phyloP scores from a whole-genome alignment of 2,888 invertebrate species.

The Ephialtes manifestator region DNA sequence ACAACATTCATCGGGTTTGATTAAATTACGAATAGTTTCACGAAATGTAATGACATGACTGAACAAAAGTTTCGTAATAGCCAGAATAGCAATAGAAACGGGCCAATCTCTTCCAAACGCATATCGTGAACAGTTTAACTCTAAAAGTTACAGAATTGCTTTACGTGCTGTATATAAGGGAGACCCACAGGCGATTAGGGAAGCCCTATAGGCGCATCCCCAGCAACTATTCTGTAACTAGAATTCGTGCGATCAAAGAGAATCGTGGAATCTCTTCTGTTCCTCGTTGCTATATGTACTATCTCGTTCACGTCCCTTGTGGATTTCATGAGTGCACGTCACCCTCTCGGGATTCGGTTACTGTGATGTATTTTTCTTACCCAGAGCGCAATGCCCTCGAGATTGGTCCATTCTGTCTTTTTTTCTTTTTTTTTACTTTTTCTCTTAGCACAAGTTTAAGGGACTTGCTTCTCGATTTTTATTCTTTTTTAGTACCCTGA shows the following conservation, averaged over 20 bases:
- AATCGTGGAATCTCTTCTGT: conserved; percentile 28
- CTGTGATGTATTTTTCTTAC: conserved; percentile 53
- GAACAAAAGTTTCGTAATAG: neutral
- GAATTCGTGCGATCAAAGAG: conserved; percentile 49
- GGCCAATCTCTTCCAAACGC: conserved; percentile 10
- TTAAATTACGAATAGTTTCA: neutral
- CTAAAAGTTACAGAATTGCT: conserved; percentile 14
- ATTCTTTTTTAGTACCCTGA: neutral
- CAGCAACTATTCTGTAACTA: conserved; percentile 14
- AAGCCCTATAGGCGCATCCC: neutral
- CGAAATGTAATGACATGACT: neutral
- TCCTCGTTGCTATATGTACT: neutral
- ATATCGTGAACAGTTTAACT: neutral
- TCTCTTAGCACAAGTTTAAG: neutral
- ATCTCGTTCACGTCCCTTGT: conserved; percentile 18
- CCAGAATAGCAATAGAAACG: neutral
- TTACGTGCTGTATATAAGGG: neutral
- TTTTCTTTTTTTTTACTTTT: neutral
- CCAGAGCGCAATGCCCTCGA: conserved; percentile 44
- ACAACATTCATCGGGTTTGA: neutral
- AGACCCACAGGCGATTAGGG: neutral
- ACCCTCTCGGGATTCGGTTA: conserved; percentile 40
- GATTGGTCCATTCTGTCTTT: conserved; percentile 27
- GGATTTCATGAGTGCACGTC: conserved; percentile 20
- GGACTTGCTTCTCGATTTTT: neutral